Evolutionary conservation across 2,888 invertebrate species (phyloP), one percentile per base, ranked within the genome.

Genomic region (Hipparchia sbordonii): DNA sequence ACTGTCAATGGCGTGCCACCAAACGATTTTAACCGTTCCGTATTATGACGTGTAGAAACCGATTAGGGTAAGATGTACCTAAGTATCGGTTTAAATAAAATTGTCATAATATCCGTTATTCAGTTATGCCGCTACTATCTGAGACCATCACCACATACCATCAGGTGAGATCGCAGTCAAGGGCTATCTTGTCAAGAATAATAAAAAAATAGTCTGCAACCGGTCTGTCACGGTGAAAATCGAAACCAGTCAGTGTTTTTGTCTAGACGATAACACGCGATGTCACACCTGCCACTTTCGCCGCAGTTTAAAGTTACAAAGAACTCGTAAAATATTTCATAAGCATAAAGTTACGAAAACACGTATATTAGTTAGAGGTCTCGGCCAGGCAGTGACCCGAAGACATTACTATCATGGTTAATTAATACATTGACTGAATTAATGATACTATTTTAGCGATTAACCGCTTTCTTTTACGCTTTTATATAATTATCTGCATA

Each of bases 261-360:
- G 48, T 68, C 45, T 66, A 56, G 46, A 6, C n/a, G n/a, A 63
- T 4, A 63, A 48, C 8, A 23, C 13, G 66, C 67, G 33, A 81
- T 84, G 84, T 78, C 73, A 81, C 89, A 89, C 85, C 86, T 88
- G 87, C 82, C 80, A 84, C 89, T 90, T 90, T 91, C 90, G 85
- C 88, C 48, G 59, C 80, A 76, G 67, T 78, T 81, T 80, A 82
- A 82, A 78, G 73, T 79, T 45, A 71, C 56, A 61, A 66, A 74
- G 62, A 74, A 67, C 57, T 70, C 69, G 70, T 72, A 70, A 74
- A 66, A 63, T 51, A n/a, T n/a, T 12, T 61, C 61, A n/a, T 60
- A 68, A 60, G 8, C 61, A n/a, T 60, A 68, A 60, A 8, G 59
- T 90, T 89, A 86, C 83, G 48, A 48, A 48, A 6, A 48, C 48